Evolutionary conservation across 1,140 invertebrate species (phyloP).

Genomic region (Papilio machaon): DNA sequence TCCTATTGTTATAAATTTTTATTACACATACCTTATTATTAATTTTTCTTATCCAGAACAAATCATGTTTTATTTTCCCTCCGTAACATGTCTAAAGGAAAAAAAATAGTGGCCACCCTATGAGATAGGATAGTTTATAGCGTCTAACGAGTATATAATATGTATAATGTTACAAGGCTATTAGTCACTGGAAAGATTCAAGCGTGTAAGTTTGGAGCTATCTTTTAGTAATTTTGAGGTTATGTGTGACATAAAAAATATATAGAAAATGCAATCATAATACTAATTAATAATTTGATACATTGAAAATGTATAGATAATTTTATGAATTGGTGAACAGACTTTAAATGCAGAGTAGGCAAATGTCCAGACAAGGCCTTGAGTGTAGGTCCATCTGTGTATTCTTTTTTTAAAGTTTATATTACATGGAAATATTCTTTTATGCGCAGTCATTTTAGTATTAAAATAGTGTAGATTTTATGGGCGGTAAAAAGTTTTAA

Average conservation of each 20-base stretch:
- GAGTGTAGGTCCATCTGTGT: not conserved
- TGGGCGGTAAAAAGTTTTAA: constrained; percentile 1
- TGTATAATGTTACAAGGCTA: constrained; percentile 21
- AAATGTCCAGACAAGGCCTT: not conserved
- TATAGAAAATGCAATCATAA: not conserved
- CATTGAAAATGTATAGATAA: not conserved
- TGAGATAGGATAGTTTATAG: constrained; percentile 11
- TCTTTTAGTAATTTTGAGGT: not conserved
- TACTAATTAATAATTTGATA: not conserved
- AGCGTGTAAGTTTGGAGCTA: constrained; percentile 5
- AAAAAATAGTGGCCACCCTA: not conserved
- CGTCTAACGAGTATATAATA: constrained; percentile 4
- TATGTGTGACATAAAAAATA: not conserved
- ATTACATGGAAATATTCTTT: not conserved
- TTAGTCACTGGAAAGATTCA: constrained; percentile 22
- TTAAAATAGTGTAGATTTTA: constrained; percentile 20
- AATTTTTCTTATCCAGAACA: too few species aligned
- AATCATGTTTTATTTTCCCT: too few species aligned
- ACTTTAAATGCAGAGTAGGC: too few species aligned
- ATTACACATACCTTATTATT: too few species aligned
- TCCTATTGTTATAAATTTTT: too few species aligned
- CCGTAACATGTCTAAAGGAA: not conserved
- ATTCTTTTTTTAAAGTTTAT: not conserved
- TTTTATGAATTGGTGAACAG: not conserved
- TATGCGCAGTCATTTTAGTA: not conserved